Percentiles rank a stretch among this genome's conserved stretches.
Evolutionary conservation across 2,113 vertebrate genomes (phyloP).

Genomic region (Arizona elegans): DNA sequence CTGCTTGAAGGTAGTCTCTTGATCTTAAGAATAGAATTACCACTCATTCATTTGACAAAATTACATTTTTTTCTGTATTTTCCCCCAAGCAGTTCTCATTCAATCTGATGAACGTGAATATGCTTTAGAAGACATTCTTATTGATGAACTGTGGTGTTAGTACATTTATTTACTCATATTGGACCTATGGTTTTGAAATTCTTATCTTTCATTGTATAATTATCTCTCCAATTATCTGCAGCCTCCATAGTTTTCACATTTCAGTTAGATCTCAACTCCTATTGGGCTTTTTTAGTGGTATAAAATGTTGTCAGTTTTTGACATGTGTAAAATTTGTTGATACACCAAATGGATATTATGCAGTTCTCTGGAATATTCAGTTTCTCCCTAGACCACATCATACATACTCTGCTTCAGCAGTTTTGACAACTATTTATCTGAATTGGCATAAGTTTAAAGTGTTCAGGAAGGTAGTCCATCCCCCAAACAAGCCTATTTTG

Average conservation of each 20-base stretch:
- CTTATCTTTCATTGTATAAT: background rate
- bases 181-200: background rate
- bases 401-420: background rate
- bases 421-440: background rate
- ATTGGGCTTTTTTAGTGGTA: background rate
- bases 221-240: background rate
- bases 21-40: background rate
- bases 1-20: background rate
- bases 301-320: background rate
- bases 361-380: background rate
- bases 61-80: background rate
- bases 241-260: background rate
- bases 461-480: background rate
- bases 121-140: background rate
- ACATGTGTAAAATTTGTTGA: background rate
- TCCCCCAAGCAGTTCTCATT: no score
- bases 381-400: background rate
- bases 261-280: no score
- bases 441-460: background rate
- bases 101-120: background rate
- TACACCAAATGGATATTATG: background rate
- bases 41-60: background rate
- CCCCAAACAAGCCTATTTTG: background rate
- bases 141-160: background rate
- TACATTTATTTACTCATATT: background rate